Percentiles rank a stretch among this genome's conserved stretches.
phyloP scores from a whole-genome alignment of 2,888 invertebrate species.

The Chromoteleia sp. region DNA sequence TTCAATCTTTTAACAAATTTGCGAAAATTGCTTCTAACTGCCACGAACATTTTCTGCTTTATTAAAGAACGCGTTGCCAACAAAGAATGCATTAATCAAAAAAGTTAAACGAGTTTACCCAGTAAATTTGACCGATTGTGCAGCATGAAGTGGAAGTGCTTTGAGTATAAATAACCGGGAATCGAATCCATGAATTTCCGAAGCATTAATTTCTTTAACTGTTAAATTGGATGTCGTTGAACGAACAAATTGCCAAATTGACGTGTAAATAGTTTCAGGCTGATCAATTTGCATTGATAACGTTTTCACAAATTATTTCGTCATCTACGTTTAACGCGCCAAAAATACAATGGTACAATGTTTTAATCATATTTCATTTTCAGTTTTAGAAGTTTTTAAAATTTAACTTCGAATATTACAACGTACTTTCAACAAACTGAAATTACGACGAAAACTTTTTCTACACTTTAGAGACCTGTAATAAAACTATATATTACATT shows the following conservation, averaged over 20 bases:
- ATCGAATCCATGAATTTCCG: conserved; percentile 30
- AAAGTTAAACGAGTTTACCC: conserved; percentile 36
- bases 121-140: conserved; percentile 22
- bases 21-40: background rate
- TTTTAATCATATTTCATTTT: background rate
- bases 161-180: conserved; percentile 28
- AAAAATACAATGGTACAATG: no score
- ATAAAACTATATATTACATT: conserved; percentile 34
- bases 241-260: background rate
- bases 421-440: background rate
- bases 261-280: conserved; percentile 9
- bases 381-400: background rate
- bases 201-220: conserved; percentile 24
- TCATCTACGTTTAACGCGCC: no score
- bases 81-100: conserved; percentile 40
- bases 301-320: background rate
- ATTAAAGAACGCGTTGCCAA: conserved; percentile 13
- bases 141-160: conserved; percentile 15
- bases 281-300: background rate
- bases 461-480: background rate
- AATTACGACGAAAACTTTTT: conserved; percentile 10
- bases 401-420: no score
- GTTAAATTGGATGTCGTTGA: conserved; percentile 13
- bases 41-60: conserved; percentile 10
- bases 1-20: conserved; percentile 11